Conservation (phyloP, 2,888 invertebrate genomes). For the Petrophora chlorosata region DNA sequence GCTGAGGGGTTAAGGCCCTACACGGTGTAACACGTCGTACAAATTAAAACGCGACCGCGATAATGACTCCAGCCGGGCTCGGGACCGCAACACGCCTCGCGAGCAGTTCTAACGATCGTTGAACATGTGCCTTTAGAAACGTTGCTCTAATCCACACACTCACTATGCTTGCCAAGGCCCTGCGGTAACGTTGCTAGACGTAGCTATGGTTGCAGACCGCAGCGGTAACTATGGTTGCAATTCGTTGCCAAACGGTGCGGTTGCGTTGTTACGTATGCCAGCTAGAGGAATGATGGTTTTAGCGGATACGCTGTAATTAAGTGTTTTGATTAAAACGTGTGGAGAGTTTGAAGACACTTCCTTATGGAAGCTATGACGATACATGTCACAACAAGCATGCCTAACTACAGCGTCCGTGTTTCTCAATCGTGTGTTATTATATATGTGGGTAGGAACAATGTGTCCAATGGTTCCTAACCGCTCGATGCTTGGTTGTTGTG, state of each 20-base stretch:
- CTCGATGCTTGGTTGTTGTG: too few species aligned
- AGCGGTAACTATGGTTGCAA: slow-evolving; percentile 25
- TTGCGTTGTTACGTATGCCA: slow-evolving; percentile 31
- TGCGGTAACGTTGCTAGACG: slow-evolving; percentile 17
- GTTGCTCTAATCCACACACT: slow-evolving; percentile 37
- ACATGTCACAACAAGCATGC: too few species aligned
- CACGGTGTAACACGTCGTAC: slow-evolving; percentile 67
- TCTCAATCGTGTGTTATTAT: too few species aligned
- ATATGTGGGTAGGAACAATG: too few species aligned
- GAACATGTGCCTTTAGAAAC: too few species aligned
- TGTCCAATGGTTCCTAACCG: too few species aligned
- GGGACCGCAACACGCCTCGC: slow-evolving; percentile 50
- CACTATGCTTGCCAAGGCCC: slow-evolving; percentile 33
- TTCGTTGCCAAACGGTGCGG: slow-evolving; percentile 40
- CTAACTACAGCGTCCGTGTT: too few species aligned
- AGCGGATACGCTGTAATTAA: slow-evolving; percentile 43
- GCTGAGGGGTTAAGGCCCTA: slow-evolving; percentile 42
- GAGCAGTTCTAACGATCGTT: too few species aligned
- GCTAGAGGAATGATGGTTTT: slow-evolving; percentile 41
- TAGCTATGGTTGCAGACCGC: slow-evolving; percentile 24
- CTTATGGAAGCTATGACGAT: too few species aligned
- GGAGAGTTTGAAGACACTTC: slow-evolving; percentile 17
- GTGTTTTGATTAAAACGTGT: slow-evolving; percentile 50
- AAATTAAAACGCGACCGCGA: slow-evolving; percentile 77
- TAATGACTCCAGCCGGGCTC: slow-evolving; percentile 59